Base-by-base conservation (phyloP, 1,140 invertebrate genomes). In the Melipona quadrifasciata region DNA sequence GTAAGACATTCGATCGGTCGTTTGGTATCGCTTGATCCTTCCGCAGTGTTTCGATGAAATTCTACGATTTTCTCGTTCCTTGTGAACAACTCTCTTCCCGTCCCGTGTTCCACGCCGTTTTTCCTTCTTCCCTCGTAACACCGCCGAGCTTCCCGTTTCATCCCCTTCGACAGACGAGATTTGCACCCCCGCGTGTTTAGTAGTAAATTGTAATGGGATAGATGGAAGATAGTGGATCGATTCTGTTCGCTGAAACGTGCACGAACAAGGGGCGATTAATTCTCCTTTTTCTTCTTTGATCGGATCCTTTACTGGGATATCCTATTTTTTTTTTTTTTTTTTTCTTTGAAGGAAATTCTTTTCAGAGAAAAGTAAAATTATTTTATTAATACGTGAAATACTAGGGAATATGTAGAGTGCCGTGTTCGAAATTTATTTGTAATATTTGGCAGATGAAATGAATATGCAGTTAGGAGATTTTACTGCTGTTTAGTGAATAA, bases 1-100 rank as follows among this genome's bases (percentile, higher is more conserved):
- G 64, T 79, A 51, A 79, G 53, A 61, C 34, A 31, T 34, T 79
- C 47, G 57, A 76, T 76, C 34, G 39, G 74, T 16, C 57, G 74
- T 76, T 47, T 61, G 39, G 24, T 76, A 39, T 47, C 24, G 14
- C 10, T 76, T 17, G 47, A 58, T 61, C 47, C 58, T 14, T 12
- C 12, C 14, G 14, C 1, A 27, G n/a, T 17, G 19, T 10, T 55
- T 3, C 10, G 21, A 65, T 53, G 16, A 79, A 65, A 79, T 68
- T 68, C 47, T 68, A 67, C 12, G n/a, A 51, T 47, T 47, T 47
- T 47, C 39, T 47, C 8, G 4, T 27, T 74, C 51, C n/a, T 21
- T 21, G 19, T 21, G 72, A 24, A 57, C 21, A 24, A 51, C 27
- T 55, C 24, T 71, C 5, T n/a, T 47, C 6, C 68, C 12, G 55